Percentiles rank a stretch among this genome's conserved stretches.
Evolutionary conservation across 64 coral and sea anemone species (phyloP).

Genomic region (Porites australiensis): DNA sequence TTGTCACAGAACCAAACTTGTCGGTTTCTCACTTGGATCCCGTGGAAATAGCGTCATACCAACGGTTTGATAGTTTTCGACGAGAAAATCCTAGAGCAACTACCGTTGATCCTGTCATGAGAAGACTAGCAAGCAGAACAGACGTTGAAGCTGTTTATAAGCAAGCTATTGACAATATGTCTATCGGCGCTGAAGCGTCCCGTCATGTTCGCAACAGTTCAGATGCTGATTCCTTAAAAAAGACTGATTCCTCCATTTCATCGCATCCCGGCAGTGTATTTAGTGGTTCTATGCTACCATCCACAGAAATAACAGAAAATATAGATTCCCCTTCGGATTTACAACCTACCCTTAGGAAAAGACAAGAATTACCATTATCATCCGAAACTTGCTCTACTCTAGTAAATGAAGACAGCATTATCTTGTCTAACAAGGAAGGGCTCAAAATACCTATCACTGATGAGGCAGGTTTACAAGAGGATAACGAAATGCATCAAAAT

Average conservation of each 20-base stretch:
- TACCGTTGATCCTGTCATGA: background rate
- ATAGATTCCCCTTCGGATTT: background rate
- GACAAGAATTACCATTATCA: background rate
- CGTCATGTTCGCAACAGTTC: background rate
- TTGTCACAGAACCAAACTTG: slow-evolving; percentile 52
- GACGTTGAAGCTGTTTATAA: slow-evolving; percentile 32
- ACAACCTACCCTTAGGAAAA: background rate
- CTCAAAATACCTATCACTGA: background rate
- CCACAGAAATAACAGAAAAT: background rate
- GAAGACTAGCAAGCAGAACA: slow-evolving; percentile 2
- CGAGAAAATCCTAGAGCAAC: slow-evolving; percentile 13
- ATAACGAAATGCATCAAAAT: background rate
- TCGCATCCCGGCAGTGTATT: background rate
- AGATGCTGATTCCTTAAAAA: background rate
- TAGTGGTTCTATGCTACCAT: slow-evolving; percentile 1
- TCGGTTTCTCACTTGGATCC: slow-evolving; percentile 22
- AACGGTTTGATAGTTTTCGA: slow-evolving; percentile 29
- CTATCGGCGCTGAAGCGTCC: background rate
- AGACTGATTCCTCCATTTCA: background rate
- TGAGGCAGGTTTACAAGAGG: background rate
- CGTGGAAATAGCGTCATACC: slow-evolving; percentile 16
- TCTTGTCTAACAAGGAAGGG: background rate
- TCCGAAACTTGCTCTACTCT: background rate
- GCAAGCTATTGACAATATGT: slow-evolving; percentile 30
- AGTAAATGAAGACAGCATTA: background rate